Evolutionary conservation across 2,797 vertebrate genomes (phyloP), one percentile per base, ranked within the genome.

Genomic region (Harpagifer antarcticus): DNA sequence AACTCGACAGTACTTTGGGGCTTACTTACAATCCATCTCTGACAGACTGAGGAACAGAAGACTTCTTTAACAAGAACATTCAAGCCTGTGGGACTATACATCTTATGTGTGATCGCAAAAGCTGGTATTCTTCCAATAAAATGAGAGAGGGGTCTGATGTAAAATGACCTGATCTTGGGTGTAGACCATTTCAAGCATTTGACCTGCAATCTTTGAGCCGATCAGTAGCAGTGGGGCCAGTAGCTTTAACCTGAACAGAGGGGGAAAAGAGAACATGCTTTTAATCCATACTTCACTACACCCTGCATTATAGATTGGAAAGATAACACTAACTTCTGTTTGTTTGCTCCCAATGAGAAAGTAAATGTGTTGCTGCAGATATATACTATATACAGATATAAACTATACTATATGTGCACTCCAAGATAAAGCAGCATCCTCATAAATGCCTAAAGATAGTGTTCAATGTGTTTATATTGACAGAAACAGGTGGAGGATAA

Each of bases 131-230:
- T 74, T 69, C 19, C 61, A 70, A 57, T 53, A 48, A 62, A 64
- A 27, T n/a, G 43, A 49, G 33, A 47, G 23, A 54, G n/a, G 15
- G 33, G 27, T 68, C 49, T 58, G 65, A 76, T 37, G 49, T 68
- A 72, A 72, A 16, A 64, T 60, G 45, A 72, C 48, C 47, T n/a
- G n/a, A n/a, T 65, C 23, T 55, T 68, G 44, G 43, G 16, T 31
- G 13, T 10, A 64, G 3, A 23, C 54, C 68, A 9, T 50, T 71
- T 71, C 19, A 53, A 58, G 15, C 1, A 4, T 50, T 20, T 15
- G 7, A 19, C 58, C 49, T n/a, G 37, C 14, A 13, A 19, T 67
- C 33, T 55, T 31, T 0, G 4, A 57, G 65, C 40, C 58, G 48
- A 59, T 15, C 2, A 0, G 4, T 19, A 42, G 13, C 37, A 40